Percentiles rank a stretch among this genome's conserved stretches.
phyloP scores from a whole-genome alignment of 2,113 vertebrate species.

The Rhabdomys dilectus region DNA sequence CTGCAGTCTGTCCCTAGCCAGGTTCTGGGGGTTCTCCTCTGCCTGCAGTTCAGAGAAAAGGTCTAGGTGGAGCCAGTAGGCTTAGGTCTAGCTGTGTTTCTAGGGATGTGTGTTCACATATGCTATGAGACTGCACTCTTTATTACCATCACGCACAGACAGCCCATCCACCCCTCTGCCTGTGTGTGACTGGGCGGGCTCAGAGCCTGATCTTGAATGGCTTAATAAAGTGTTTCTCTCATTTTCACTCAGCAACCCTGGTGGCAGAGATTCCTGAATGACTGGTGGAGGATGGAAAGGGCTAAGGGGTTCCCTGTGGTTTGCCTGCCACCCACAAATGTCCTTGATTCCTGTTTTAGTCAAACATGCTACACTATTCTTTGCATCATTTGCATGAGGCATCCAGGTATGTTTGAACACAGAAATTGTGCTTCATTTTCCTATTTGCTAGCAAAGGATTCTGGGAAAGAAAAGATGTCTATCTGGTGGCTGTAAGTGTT shows the following conservation, averaged over 20 bases:
- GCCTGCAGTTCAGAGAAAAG: background rate
- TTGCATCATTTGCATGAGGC: background rate
- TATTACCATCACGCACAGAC: rapidly evolving
- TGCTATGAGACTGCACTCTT: background rate
- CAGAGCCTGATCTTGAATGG: background rate
- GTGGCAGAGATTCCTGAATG: background rate
- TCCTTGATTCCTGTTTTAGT: background rate
- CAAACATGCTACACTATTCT: background rate
- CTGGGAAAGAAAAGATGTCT: background rate
- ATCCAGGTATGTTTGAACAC: background rate
- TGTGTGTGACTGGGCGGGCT: background rate
- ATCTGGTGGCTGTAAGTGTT: too few relatives aligned
- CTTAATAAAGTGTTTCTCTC: background rate
- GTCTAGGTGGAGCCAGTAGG: background rate
- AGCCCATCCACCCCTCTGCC: too few relatives aligned
- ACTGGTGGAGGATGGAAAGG: background rate
- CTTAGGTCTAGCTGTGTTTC: background rate
- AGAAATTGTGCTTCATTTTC: background rate
- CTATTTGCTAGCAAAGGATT: background rate
- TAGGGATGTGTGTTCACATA: background rate
- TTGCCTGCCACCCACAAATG: background rate
- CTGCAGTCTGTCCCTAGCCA: background rate
- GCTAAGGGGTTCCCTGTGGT: background rate
- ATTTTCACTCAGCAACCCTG: background rate
- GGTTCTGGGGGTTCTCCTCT: rapidly evolving